Evolutionary conservation across 1,140 invertebrate species (phyloP).

Genomic region (Choristoneura fumiferana): DNA sequence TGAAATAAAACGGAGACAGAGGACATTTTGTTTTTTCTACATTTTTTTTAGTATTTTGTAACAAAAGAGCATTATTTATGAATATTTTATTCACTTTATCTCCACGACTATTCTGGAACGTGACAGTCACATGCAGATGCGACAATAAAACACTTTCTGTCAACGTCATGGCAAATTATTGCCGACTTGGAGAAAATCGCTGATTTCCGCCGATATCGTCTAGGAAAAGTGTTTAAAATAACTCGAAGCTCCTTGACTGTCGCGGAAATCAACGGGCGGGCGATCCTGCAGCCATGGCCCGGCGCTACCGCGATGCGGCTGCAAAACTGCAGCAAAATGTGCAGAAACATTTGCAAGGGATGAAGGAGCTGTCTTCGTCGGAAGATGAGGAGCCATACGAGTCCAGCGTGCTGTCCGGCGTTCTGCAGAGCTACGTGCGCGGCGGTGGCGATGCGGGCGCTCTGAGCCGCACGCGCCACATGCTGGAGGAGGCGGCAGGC

Average conservation of each 20-base stretch:
- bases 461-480: constrained; percentile 80
- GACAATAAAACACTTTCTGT: constrained; percentile 11
- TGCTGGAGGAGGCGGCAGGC: constrained; percentile 87
- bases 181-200: constrained; percentile 15
- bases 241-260: background rate
- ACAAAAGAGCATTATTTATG: too few species aligned
- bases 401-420: constrained; percentile 51
- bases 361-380: constrained; percentile 64
- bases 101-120: too few species aligned
- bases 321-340: constrained; percentile 68
- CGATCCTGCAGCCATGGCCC: constrained; percentile 41
- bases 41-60: too few species aligned
- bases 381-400: constrained; percentile 70
- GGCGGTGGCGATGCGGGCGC: constrained; percentile 57
- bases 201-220: constrained; percentile 3
- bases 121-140: background rate
- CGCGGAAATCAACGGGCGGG: background rate
- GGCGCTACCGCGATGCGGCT: constrained; percentile 63
- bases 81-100: too few species aligned
- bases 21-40: too few species aligned
- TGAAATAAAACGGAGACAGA: too few species aligned
- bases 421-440: constrained; percentile 60
- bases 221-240: background rate
- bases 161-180: constrained; percentile 10
- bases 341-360: constrained; percentile 62